Base-by-base conservation (phyloP, 2,113 vertebrate genomes). In the Globicephala melas region DNA sequence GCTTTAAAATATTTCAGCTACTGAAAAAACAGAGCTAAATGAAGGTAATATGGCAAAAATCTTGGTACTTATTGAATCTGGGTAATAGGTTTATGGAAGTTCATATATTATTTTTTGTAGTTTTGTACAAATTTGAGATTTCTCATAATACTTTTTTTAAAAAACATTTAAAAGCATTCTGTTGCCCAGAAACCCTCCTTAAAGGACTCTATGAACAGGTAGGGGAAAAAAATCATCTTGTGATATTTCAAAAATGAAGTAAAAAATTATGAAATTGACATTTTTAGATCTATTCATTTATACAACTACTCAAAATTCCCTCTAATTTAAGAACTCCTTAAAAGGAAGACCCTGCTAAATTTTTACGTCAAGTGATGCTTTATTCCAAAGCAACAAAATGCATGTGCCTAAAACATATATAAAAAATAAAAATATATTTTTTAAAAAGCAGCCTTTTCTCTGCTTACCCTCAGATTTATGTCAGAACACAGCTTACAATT, bases 311-410 rank as follows among this genome's bases (percentile, higher is more conserved):
- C 28, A 95, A 31, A 96, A 97, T 47, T 84, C 38, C 70, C 79
- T 33, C 25, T 86, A 90, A 73, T 73, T 94, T 67, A 92, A 77
- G 65, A 77, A 95, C 58, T 71, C 41, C 63, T 28, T 83, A 31
- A 82, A 67, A 53, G 67, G 76, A 96, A 94, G 82, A 91, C 11
- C 23, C 47, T 73, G 65, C 60, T 97, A 76, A 94, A 83, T 89
- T 92, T 38, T 41, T 87, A 68, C 44, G 62, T 73, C 70, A 79
- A 96, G 47, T 55, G 92, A 91, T 65, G 73, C 53, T 90, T 96
- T 94, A 44, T 63, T 89, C 50, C 86, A 89, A 91, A 97, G 53
- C 71, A 97, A 94, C 55, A 95, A 94, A 95, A 95, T 36, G 2
- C 50, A 73, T 41, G 23, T 71, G 28, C 60, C 74, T 83, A 47